These are phyloP conservation scores for Imbricaverruca yamaguchii DNA, from an alignment of 2,888 invertebrate species.

Conservation along the genomic window DNA sequence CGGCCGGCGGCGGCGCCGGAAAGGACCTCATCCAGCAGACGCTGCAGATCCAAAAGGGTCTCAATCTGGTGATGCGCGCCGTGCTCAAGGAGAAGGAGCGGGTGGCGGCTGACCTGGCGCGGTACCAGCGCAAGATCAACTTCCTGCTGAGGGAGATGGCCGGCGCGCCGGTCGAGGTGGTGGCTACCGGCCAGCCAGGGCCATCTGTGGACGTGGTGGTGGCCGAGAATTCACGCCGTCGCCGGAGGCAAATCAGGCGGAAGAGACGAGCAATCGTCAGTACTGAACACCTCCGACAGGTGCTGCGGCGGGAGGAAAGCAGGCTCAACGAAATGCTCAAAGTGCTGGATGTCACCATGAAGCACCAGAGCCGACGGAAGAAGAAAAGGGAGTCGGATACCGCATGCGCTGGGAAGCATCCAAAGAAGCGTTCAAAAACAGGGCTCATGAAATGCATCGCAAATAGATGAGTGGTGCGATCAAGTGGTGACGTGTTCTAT, in stretches of 20 bases:
- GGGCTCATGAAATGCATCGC: no score
- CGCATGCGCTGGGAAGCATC: no score
- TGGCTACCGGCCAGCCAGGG: no score
- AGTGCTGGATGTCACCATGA: background rate
- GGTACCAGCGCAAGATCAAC: slow-evolving; percentile 13
- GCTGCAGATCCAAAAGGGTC: slow-evolving; percentile 12
- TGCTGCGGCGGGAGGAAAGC: background rate
- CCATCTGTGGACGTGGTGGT: background rate
- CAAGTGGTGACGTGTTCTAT: no score
- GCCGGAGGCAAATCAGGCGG: background rate
- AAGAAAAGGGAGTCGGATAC: no score
- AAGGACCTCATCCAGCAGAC: slow-evolving; percentile 14
- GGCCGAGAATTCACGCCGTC: background rate
- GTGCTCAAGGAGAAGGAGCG: slow-evolving; percentile 22
- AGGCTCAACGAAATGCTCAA: background rate
- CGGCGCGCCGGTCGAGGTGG: background rate
- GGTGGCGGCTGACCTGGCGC: slow-evolving; percentile 6
- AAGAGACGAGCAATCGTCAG: background rate
- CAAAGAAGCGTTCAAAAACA: no score
- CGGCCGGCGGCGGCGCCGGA: background rate
- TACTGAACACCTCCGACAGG: background rate
- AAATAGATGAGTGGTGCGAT: no score
- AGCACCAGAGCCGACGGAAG: no score
- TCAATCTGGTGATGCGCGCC: slow-evolving; percentile 1
- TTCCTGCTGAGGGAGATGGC: slow-evolving; percentile 11